Conservation (phyloP, 2,888 invertebrate species). For the Caenorhabditis sulstoni region DNA sequence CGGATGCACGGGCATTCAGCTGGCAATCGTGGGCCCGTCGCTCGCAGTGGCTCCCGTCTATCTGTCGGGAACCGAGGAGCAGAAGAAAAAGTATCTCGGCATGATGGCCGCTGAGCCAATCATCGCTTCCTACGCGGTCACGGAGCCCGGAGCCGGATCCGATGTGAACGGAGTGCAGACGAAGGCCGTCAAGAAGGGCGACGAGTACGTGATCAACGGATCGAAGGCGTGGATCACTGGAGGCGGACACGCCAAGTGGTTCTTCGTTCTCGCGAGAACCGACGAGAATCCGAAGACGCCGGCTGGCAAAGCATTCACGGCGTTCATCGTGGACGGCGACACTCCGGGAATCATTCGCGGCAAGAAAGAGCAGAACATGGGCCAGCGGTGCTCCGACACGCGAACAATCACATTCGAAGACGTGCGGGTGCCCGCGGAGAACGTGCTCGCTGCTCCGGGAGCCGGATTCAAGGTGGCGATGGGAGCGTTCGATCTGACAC, state of each 20-base stretch:
- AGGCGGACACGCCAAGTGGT: constrained; percentile 31
- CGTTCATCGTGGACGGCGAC: constrained; percentile 37
- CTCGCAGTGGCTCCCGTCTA: constrained; percentile 90
- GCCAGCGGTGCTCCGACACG: constrained; percentile 94
- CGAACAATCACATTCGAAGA: constrained; percentile 95
- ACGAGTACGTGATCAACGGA: constrained; percentile 42
- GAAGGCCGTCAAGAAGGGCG: constrained; percentile 29
- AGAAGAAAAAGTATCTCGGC: constrained; percentile 1
- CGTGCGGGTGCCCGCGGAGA: constrained; percentile 90
- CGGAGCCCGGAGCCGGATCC: constrained; percentile 36
- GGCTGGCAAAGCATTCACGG: constrained; percentile 32
- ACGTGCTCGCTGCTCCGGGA: constrained; percentile 69
- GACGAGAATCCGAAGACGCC: constrained; percentile 26
- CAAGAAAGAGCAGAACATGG: constrained; percentile 96
- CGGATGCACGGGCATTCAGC: constrained; percentile 93
- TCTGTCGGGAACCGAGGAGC: constrained; percentile 8
- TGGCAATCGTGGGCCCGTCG: constrained; percentile 87
- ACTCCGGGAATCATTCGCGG: constrained; percentile 83
- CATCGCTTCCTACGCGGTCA: constrained; percentile 21
- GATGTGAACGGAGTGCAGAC: constrained; percentile 28
- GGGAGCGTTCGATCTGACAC: constrained; percentile 95
- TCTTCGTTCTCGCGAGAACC: constrained; percentile 28
- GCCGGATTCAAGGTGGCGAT: constrained; percentile 88
- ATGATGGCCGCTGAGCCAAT: constrained; percentile 2
- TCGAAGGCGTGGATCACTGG: constrained; percentile 42